Conservation (phyloP, 2,113 vertebrate species). For the Engystomops pustulosus region DNA sequence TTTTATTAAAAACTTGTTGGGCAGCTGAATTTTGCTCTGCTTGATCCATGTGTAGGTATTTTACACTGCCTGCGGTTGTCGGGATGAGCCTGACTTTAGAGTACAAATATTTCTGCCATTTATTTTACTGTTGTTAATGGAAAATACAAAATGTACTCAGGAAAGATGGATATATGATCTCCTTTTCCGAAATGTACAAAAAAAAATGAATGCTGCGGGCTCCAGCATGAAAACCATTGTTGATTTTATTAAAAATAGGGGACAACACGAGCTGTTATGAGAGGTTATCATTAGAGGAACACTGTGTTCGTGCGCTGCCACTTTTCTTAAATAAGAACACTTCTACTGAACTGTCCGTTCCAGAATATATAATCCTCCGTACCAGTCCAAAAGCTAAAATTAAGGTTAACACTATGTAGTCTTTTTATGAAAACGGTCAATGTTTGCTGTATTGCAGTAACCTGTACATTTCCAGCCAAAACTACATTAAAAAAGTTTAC, state of each 20-base stretch:
- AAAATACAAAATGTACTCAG: slow-evolving; percentile 73
- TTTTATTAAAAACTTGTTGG: too few species aligned
- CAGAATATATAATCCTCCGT: slow-evolving; percentile 49
- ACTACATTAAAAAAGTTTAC: too few species aligned
- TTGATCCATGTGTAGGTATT: neutral
- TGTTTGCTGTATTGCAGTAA: neutral
- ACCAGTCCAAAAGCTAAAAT: slow-evolving; percentile 47
- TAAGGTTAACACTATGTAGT: slow-evolving; percentile 49
- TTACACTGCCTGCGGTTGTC: neutral
- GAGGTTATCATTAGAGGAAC: slow-evolving; percentile 71
- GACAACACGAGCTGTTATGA: slow-evolving; percentile 73
- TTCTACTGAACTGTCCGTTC: slow-evolving; percentile 63
- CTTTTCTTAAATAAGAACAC: slow-evolving; percentile 64
- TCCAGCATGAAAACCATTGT: slow-evolving; percentile 71
- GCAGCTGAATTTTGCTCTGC: neutral
- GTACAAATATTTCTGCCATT: slow-evolving; percentile 10
- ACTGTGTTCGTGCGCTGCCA: slow-evolving; percentile 63
- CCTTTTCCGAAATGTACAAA: slow-evolving; percentile 66
- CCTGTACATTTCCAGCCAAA: neutral
- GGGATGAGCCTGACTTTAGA: slow-evolving; percentile 22
- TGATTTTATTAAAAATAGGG: slow-evolving; percentile 68
- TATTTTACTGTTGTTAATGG: slow-evolving; percentile 74
- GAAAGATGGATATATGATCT: slow-evolving; percentile 74
- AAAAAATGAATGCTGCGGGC: slow-evolving; percentile 69
- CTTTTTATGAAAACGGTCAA: neutral